Conservation (phyloP, 2,113 vertebrate species). For the Cynocephalus volans region DNA sequence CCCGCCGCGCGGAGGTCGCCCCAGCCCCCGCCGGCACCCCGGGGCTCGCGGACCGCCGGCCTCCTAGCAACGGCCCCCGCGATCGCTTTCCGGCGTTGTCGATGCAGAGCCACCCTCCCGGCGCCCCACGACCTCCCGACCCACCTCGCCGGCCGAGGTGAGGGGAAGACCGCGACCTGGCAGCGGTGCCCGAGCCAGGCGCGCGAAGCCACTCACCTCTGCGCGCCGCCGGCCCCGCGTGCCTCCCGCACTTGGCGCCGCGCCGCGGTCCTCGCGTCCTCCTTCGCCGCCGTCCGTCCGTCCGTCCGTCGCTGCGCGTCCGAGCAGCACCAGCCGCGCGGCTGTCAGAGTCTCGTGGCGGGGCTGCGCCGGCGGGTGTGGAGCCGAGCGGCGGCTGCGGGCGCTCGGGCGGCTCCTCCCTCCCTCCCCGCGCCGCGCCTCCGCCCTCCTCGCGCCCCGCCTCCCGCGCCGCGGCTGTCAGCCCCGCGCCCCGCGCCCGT, state of each 20-base stretch:
- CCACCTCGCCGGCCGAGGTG: slow-evolving; percentile 26
- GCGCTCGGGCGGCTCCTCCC: slow-evolving; percentile 75
- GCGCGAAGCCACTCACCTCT: slow-evolving; percentile 77
- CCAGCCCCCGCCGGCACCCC: slow-evolving; percentile 41
- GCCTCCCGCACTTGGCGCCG: slow-evolving; percentile 58
- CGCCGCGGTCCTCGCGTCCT: slow-evolving; percentile 54
- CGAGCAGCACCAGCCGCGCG: slow-evolving; percentile 47
- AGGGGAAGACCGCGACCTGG: not conserved
- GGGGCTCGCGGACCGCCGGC: slow-evolving; percentile 57
- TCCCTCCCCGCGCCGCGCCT: slow-evolving; percentile 71
- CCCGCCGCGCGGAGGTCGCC: slow-evolving; percentile 35
- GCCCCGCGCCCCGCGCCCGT: slow-evolving; percentile 63
- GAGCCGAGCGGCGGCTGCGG: slow-evolving; percentile 55
- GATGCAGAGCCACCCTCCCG: not conserved
- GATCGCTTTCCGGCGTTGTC: not conserved
- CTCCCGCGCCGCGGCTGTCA: slow-evolving; percentile 74
- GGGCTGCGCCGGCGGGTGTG: slow-evolving; percentile 75
- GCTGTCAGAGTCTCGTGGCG: slow-evolving; percentile 81
- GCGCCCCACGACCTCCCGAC: slow-evolving; percentile 65
- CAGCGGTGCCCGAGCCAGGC: not conserved
- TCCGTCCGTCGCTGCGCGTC: slow-evolving; percentile 44
- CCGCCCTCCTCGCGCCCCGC: slow-evolving; percentile 73
- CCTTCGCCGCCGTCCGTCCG: not conserved
- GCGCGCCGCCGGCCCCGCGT: slow-evolving; percentile 57
- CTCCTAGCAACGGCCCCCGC: slow-evolving; percentile 63